Base-by-base conservation (phyloP, 2,888 invertebrate species). In the Erpobdella octoculata region DNA sequence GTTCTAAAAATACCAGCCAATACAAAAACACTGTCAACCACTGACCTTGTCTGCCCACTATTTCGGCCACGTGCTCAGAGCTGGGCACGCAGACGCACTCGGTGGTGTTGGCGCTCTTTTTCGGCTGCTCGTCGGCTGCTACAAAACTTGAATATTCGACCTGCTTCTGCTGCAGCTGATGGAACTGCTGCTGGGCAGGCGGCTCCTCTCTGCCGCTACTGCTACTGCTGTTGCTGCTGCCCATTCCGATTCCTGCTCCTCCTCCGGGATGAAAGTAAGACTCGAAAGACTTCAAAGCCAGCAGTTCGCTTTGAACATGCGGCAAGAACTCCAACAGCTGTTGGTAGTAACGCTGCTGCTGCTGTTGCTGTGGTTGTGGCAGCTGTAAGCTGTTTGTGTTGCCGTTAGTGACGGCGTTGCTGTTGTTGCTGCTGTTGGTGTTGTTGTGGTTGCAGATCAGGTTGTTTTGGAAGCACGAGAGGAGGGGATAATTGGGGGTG, bases 31-130 rank as follows among this genome's bases (percentile, higher is more conserved):
- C 86, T 87, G 21, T 35, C 6, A 6, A n/a, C 6, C n/a, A 62
- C 68, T 9, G 15, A 96, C 97, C 98, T 92, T 98, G 98, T 86
- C 97, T 88, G 81, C 98, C 98, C 81, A 98, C 98, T 85, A 98
- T 98, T 87, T 98, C 98, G 12, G 98, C 98, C 82, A 98, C 98
- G 88, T 98, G 98, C 84, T 98, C 98, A 71, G 96, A 96, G 81
- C 94, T 94, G 21, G 98, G 98, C 78, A 98, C 98, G 77, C 95
- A 95, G 78, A 98, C 98, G 85, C 95, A 95, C 87, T 97, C 96
- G 74, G 97, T 98, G 91, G 95, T 96, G 86, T 97, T 98, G 86
- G 93, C 93, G 68, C 74, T 76, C 67, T 71, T 74, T 48, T 67
- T 73, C 28, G 62, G 61, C 31, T 35, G 35, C 12, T 58, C 69